A percentile compares a stretch with the other conserved stretches of the same genome.
These are phyloP conservation scores for Stenodema calcarata DNA, from an alignment of 2,888 invertebrate species.

Conservation along the genomic window DNA sequence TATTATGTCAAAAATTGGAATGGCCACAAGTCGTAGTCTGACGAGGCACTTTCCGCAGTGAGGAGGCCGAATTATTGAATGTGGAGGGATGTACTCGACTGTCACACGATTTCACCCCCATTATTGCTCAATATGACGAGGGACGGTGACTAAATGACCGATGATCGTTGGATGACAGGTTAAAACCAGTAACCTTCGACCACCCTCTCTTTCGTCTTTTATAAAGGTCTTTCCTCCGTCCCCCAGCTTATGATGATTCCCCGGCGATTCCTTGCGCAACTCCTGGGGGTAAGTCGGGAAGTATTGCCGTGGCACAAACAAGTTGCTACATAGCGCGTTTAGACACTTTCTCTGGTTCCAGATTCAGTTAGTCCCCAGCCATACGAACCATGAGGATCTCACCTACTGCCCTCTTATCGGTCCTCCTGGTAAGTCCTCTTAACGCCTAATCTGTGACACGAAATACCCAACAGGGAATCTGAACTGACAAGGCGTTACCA, in stretches of 20 bases:
- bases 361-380: neutral
- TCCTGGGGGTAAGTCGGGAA: neutral
- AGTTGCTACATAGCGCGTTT: neutral
- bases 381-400: neutral
- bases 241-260: neutral
- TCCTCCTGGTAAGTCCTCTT: neutral
- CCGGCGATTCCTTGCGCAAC: neutral
- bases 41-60: no score
- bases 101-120: no score
- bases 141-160: neutral
- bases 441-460: no score
- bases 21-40: no score
- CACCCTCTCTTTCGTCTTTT: neutral
- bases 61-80: no score
- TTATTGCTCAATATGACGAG: no score
- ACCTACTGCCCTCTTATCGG: neutral
- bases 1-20: no score
- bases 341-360: slow-evolving; percentile 12
- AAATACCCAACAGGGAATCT: no score
- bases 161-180: neutral
- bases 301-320: neutral
- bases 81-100: no score
- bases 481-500: no score
- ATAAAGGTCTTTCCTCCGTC: neutral
- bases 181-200: neutral